Evolutionary conservation across 2,888 invertebrate species (phyloP).

Genomic region (Cephus pygmeus): DNA sequence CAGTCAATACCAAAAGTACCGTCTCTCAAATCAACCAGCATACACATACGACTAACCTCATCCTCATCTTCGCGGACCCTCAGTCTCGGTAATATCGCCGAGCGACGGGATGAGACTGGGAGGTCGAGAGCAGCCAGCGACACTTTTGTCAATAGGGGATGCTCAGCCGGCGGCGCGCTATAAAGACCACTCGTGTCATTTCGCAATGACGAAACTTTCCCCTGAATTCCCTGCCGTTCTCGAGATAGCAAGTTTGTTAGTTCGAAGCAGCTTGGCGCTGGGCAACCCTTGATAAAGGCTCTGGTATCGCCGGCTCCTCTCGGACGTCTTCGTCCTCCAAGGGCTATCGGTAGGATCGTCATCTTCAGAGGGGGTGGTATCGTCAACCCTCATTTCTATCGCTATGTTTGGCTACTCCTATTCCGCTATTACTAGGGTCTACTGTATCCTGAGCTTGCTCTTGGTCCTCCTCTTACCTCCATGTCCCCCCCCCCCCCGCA

Average conservation of each 20-base stretch:
- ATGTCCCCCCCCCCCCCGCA: slow-evolving; percentile 27
- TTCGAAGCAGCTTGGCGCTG: slow-evolving; percentile 46
- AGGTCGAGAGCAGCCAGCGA: slow-evolving; percentile 59
- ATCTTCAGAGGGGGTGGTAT: too few species aligned
- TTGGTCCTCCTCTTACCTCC: slow-evolving; percentile 19
- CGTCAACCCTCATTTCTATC: too few species aligned
- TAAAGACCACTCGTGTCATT: slow-evolving; percentile 73
- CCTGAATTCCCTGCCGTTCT: slow-evolving; percentile 59
- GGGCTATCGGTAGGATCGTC: too few species aligned
- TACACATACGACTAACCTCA: slow-evolving; percentile 32
- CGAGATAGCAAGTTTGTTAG: slow-evolving; percentile 49
- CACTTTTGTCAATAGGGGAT: slow-evolving; percentile 70
- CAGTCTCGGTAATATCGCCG: slow-evolving; percentile 64
- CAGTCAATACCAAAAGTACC: too few species aligned
- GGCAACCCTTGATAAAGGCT: too few species aligned
- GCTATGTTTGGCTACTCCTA: too few species aligned
- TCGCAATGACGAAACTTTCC: slow-evolving; percentile 71
- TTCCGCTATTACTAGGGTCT: too few species aligned
- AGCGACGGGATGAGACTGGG: slow-evolving; percentile 64
- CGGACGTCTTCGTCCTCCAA: not conserved
- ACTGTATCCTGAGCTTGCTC: slow-evolving; percentile 6
- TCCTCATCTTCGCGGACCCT: slow-evolving; percentile 24
- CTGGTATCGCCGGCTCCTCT: slow-evolving; percentile 17
- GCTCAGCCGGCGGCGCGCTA: slow-evolving; percentile 59
- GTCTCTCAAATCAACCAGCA: not conserved